A percentile compares a stretch with the other conserved stretches of the same genome.
phyloP scores from a whole-genome alignment of 2,113 vertebrate genomes.

The Lontra canadensis region DNA sequence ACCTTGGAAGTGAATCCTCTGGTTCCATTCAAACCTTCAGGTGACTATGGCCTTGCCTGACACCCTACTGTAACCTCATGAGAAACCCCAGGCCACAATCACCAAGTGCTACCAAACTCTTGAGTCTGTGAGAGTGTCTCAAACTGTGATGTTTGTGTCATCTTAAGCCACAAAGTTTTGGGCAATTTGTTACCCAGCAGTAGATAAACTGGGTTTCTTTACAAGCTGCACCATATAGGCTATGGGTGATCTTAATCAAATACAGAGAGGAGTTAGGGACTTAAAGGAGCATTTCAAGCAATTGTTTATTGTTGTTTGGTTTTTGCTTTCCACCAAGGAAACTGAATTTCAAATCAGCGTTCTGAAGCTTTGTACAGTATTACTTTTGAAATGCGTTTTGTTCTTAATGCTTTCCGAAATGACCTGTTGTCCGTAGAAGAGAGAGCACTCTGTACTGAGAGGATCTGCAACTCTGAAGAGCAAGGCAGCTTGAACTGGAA shows the following conservation, averaged over 20 bases:
- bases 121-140: neutral
- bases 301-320: neutral
- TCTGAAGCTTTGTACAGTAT: neutral
- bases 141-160: neutral
- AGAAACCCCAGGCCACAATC: neutral
- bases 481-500: neutral
- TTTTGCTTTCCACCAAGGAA: neutral
- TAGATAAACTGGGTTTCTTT: neutral
- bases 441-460: neutral
- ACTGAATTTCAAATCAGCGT: neutral
- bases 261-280: neutral
- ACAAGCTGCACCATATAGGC: neutral
- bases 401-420: neutral
- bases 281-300: neutral
- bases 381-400: neutral
- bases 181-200: neutral
- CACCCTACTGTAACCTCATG: neutral
- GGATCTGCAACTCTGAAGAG: neutral
- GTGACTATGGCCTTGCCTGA: neutral
- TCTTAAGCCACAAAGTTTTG: neutral
- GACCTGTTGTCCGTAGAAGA: neutral
- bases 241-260: neutral
- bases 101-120: neutral
- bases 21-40: neutral
- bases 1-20: neutral